These are phyloP conservation scores for Liparis tanakae DNA, from an alignment of 2,797 vertebrate genomes.

Conservation along the genomic window DNA sequence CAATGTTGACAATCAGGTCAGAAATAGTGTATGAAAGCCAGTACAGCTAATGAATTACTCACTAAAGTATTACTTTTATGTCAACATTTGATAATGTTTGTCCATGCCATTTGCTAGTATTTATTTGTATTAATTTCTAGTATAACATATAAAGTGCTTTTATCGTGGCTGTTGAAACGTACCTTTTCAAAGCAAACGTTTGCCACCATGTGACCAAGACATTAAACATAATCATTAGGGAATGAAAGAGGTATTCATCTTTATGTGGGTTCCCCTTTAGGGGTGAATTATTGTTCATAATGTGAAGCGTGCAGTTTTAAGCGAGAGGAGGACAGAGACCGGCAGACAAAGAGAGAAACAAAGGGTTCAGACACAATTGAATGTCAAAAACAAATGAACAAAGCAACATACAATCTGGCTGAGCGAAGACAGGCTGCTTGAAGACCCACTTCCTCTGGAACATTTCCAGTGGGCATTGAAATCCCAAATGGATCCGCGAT, in stretches of 20 bases:
- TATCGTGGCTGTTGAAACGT: conserved; percentile 1
- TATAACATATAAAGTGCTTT: not conserved
- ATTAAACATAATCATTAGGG: not conserved
- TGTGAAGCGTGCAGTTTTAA: conserved; percentile 12
- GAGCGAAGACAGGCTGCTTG: conserved; percentile 48
- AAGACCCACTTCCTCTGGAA: conserved; percentile 55
- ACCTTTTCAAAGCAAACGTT: not conserved
- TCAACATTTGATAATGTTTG: not conserved
- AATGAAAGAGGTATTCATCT: not conserved
- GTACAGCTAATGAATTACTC: not conserved
- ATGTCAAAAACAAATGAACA: conserved; percentile 50
- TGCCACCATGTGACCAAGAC: not conserved
- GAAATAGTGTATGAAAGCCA: conserved; percentile 12
- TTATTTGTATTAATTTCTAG: conserved; percentile 3
- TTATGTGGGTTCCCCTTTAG: conserved; percentile 3
- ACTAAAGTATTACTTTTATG: not conserved
- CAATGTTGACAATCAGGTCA: not conserved
- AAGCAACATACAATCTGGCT: conserved; percentile 46
- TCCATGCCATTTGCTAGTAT: conserved; percentile 3
- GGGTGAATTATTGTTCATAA: conserved; percentile 5
- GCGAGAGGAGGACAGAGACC: not conserved
- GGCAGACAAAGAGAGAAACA: conserved; percentile 11
- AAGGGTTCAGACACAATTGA: conserved; percentile 34
- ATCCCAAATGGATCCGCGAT: conserved; percentile 50
- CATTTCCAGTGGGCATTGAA: conserved; percentile 46